These are phyloP conservation scores for Pseudochirops corinnae DNA, from an alignment of 2,797 vertebrate genomes.

Conservation along the genomic window DNA sequence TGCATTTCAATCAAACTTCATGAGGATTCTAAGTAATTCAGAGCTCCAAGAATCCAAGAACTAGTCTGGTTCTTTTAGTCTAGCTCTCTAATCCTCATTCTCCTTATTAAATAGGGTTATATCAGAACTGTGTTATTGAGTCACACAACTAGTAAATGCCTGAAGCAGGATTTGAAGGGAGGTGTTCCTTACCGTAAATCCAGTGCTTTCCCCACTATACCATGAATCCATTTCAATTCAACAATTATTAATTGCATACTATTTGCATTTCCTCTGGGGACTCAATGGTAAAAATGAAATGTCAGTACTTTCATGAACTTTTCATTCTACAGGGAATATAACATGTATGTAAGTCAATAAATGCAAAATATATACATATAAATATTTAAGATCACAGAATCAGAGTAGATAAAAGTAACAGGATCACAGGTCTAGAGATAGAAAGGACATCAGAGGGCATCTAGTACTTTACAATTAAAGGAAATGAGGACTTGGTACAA, in stretches of 20 bases:
- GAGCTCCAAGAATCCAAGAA: conserved; percentile 52
- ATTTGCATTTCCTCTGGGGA: background rate
- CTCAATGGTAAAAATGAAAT: background rate
- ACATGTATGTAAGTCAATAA: background rate
- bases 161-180: background rate
- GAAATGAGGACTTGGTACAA: background rate
- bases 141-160: background rate
- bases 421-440: background rate
- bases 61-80: conserved; percentile 38
- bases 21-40: conserved; percentile 62
- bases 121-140: conserved; percentile 46
- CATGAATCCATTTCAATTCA: background rate
- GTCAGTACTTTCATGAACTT: background rate
- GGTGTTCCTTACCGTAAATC: background rate
- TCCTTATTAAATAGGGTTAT: conserved; percentile 56
- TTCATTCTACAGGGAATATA: background rate
- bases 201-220: background rate
- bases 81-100: background rate
- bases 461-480: background rate
- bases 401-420: background rate
- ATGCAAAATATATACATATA: background rate
- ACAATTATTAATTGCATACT: background rate
- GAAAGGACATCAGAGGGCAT: background rate
- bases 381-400: background rate
- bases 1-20: conserved; percentile 62